Evolutionary conservation across 1,140 invertebrate species (phyloP).

Genomic region (Propsilocerus akamusi): DNA sequence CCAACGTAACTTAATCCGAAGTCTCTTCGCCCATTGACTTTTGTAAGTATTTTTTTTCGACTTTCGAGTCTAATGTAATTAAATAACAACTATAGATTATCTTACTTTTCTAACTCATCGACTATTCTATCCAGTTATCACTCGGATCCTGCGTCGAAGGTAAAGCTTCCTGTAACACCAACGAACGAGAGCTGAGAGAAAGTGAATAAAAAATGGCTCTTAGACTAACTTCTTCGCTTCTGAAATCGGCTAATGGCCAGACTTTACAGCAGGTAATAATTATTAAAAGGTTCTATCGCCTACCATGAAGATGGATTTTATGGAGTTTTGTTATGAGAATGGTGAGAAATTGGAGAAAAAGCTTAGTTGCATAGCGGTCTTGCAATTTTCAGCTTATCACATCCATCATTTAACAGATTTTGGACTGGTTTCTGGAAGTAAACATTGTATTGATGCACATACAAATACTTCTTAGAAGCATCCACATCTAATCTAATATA

Average conservation of each 20-base stretch:
- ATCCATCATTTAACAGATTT: background rate
- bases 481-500: background rate
- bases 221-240: slow-evolving; percentile 9
- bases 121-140: background rate
- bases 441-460: no score
- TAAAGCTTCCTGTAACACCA: background rate
- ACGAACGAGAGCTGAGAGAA: background rate
- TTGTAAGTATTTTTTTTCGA: no score
- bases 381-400: background rate
- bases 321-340: background rate
- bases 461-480: no score
- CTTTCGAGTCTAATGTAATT: no score
- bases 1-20: no score
- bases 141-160: background rate
- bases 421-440: no score
- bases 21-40: no score
- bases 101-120: no score
- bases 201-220: background rate
- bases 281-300: background rate
- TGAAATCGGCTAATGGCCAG: slow-evolving; percentile 17
- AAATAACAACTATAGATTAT: no score
- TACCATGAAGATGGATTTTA: background rate
- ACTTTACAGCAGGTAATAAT: slow-evolving; percentile 7
- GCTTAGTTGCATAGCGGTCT: background rate
- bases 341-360: background rate